Evolutionary conservation across 2,888 invertebrate species (phyloP).

Genomic region (Perdita meconis): DNA sequence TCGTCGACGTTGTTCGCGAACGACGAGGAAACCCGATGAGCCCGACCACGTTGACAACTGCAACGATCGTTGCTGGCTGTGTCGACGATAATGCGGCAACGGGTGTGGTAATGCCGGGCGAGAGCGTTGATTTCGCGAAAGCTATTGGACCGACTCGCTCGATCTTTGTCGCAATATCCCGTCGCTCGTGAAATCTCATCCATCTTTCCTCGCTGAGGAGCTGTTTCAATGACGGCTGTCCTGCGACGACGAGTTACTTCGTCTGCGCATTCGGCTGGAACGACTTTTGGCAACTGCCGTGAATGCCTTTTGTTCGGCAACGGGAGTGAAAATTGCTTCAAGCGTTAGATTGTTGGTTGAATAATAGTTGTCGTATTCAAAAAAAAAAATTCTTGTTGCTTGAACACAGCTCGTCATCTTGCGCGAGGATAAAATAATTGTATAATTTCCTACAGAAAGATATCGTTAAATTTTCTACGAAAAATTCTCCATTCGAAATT

Average conservation of each 20-base stretch:
- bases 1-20: constrained; percentile 16
- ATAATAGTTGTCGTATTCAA: too few species aligned
- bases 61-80: constrained; percentile 34
- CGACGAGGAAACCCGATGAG: constrained; percentile 15
- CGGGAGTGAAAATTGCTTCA: background rate
- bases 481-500: background rate
- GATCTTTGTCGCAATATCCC: constrained; percentile 52
- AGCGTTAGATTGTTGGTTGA: too few species aligned
- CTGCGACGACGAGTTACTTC: background rate
- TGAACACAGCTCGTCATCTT: too few species aligned
- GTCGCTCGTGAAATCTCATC: constrained; percentile 45
- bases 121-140: constrained; percentile 60
- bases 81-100: constrained; percentile 48
- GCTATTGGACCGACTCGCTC: constrained; percentile 44
- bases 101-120: constrained; percentile 46
- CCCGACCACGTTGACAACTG: constrained; percentile 18
- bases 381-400: too few species aligned
- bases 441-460: too few species aligned
- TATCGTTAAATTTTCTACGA: too few species aligned
- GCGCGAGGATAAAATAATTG: too few species aligned
- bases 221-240: background rate
- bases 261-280: background rate
- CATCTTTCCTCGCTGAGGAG: constrained; percentile 13
- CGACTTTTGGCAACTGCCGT: too few species aligned
- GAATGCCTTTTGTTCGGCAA: background rate